Evolutionary conservation across 1,140 invertebrate genomes (phyloP), one percentile per base, ranked within the genome.

Genomic region (Harpegnathos saltator): DNA sequence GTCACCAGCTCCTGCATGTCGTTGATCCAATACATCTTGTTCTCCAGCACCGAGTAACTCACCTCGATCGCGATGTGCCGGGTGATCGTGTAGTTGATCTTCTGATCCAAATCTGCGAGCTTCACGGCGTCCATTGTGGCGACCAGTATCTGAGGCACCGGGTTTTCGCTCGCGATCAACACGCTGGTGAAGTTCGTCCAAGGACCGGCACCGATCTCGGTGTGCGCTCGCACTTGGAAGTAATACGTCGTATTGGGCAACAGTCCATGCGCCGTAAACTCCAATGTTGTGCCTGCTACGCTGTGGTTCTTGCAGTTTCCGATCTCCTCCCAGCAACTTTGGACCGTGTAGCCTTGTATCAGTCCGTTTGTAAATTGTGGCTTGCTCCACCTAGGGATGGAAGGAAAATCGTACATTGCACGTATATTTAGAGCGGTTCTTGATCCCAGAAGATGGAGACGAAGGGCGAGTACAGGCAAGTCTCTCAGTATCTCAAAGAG

Each of bases 11-110:
- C 96, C 72, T 97, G 96, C 87, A 97, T 96, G 88, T 97, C 96
- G 88, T 98, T 97, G 4, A 98, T 96, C 97, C 98, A 98, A 85
- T 97, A 98, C 11, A 98, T 94, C 54, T 96, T 95, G 69, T 96
- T 95, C 91, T 98, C 97, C 65, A 95, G 94, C n/a, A 95, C 94
- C 15, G 96, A 93, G 33, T 96, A 95, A 2, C 95, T 94, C 50
- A 97, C 94, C 87, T 97, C 96, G 0, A 96, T 94, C 0, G 97
- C 95, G n/a, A 95, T 95, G 71, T 96, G 96, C 73, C 95, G 95
- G 1, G 95, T 95, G 54, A 96, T 93, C 0, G 94, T 95, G 83
- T 94, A 80, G 89, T 95, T 95, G 1, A 94, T 93, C 15, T 95
- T 94, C 11, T 96, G 95, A 90, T 98, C 97, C 59, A 97, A 92